Evolutionary conservation across 2,888 invertebrate species (phyloP).

Genomic region (Cantharis flavilabris): DNA sequence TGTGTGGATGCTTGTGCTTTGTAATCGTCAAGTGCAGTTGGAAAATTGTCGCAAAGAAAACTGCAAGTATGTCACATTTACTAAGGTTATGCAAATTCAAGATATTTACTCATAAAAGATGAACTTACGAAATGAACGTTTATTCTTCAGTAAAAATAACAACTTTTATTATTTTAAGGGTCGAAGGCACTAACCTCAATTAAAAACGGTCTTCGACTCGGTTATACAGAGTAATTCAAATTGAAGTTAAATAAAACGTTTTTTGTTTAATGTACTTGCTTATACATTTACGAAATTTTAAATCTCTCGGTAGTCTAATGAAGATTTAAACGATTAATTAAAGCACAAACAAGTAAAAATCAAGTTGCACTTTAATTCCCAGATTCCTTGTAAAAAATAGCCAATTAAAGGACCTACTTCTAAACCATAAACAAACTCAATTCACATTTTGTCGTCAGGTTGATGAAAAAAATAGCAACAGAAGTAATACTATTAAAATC

Average conservation of each 20-base stretch:
- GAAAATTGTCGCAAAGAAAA: not conserved
- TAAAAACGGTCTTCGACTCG: not conserved
- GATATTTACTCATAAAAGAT: not conserved
- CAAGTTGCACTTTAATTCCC: not conserved
- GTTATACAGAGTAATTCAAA: no score
- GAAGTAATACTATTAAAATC: no score
- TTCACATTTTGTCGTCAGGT: no score
- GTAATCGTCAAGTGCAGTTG: not conserved
- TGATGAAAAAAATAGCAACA: no score
- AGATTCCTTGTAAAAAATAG: no score
- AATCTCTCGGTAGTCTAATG: not conserved
- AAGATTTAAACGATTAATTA: not conserved
- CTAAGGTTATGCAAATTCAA: not conserved
- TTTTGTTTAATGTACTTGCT: not conserved
- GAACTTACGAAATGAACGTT: not conserved
- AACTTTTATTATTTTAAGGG: not conserved
- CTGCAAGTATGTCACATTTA: not conserved
- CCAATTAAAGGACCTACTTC: no score
- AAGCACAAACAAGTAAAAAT: not conserved
- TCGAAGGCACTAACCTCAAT: not conserved
- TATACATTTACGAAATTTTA: not conserved
- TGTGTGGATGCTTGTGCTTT: not conserved
- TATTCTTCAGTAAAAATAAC: not conserved
- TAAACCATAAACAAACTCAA: no score
- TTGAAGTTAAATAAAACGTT: no score